Evolutionary conservation across 2,113 vertebrate species (phyloP).

Genomic region (Chaetodon auriga): DNA sequence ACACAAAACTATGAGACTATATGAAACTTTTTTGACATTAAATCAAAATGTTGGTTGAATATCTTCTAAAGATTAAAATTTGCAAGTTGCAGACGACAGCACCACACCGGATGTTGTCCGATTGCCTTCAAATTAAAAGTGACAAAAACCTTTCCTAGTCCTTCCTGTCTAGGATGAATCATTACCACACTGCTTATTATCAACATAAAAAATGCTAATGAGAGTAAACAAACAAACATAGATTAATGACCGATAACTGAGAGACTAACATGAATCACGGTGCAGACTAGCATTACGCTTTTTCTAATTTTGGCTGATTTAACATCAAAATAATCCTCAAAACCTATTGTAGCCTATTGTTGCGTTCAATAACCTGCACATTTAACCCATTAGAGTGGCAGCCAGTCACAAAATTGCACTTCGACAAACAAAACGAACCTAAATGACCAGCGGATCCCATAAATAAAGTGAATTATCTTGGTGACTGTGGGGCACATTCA

Average conservation of each 20-base stretch:
- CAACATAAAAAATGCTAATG: neutral
- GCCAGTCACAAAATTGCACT: neutral
- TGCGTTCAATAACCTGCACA: neutral
- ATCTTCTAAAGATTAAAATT: no score
- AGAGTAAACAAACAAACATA: no score
- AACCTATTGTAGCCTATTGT: neutral
- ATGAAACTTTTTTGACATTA: no score
- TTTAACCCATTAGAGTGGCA: no score
- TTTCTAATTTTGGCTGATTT: neutral
- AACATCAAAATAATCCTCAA: neutral
- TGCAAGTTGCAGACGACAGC: no score
- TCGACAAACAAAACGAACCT: neutral
- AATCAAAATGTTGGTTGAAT: neutral
- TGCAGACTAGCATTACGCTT: neutral
- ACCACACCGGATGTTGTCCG: neutral
- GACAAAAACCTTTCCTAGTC: neutral
- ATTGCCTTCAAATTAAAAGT: slow-evolving; percentile 37
- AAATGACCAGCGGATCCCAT: neutral
- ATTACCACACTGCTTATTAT: neutral
- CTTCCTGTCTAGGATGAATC: neutral
- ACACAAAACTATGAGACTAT: no score
- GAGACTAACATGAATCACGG: neutral
- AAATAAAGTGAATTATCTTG: neutral
- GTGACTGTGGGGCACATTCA: neutral
- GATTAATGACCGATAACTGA: neutral